These are phyloP conservation scores for Caenorhabditis sp. DNA, from an alignment of 2,888 invertebrate species.

Conservation along the genomic window DNA sequence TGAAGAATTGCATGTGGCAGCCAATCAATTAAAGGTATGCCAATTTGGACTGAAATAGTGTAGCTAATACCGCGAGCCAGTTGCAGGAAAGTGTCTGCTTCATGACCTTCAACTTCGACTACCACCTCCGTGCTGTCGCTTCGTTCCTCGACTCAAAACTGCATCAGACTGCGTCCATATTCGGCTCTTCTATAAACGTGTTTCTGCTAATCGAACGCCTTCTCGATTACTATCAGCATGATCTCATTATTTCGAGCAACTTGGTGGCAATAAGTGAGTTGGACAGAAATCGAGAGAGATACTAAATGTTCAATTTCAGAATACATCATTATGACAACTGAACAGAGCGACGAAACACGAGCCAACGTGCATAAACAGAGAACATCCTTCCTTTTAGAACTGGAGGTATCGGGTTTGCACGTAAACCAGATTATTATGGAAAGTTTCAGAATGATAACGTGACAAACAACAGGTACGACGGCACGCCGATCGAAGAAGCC, in stretches of 20 bases:
- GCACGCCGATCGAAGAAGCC: constrained; percentile 19
- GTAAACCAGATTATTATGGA: no score
- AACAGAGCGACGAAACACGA: constrained; percentile 17
- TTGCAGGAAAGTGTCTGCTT: constrained; percentile 46
- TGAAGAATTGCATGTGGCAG: constrained; percentile 22
- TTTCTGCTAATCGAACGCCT: constrained; percentile 33
- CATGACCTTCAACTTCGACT: constrained; percentile 49
- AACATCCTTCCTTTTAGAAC: background rate
- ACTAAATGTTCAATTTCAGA: background rate
- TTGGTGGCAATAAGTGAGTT: constrained; percentile 35
- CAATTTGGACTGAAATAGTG: background rate
- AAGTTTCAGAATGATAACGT: constrained; percentile 18
- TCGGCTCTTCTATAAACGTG: constrained; percentile 21
- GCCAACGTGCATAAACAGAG: background rate
- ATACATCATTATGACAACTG: constrained; percentile 20
- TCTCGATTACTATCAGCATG: constrained; percentile 33
- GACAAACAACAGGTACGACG: constrained; percentile 15
- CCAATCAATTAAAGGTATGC: constrained; percentile 19
- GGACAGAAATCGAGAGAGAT: background rate
- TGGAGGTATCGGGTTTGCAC: no score
- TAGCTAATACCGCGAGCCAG: constrained; percentile 10
- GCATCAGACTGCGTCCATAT: constrained; percentile 13
- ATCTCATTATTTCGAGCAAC: constrained; percentile 33
- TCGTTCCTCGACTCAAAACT: constrained; percentile 12
- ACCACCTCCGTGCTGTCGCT: constrained; percentile 36